phyloP scores from a whole-genome alignment of 2,888 invertebrate genomes.

The Acanthococcus lagerstroemiae region DNA sequence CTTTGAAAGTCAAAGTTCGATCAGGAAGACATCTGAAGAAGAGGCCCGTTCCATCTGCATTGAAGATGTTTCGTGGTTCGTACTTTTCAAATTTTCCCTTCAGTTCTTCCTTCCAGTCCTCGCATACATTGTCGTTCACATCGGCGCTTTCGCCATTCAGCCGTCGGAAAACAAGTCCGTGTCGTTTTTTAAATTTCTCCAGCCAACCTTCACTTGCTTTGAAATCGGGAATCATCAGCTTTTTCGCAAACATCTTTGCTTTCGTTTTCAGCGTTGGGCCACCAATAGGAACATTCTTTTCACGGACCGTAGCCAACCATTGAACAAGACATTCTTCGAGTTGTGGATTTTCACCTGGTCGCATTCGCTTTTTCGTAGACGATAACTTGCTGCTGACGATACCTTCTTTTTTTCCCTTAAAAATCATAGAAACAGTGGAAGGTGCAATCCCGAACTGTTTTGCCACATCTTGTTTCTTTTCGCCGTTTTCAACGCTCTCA shows the following conservation, averaged over 20 bases:
- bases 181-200: constrained; percentile 34
- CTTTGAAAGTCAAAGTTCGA: constrained; percentile 37
- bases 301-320: too few relatives aligned
- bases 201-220: constrained; percentile 36
- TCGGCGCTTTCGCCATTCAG: constrained; percentile 35
- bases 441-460: too few relatives aligned
- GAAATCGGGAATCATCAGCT: constrained; percentile 32
- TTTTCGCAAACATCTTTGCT: constrained; percentile 33
- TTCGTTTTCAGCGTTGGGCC: constrained; percentile 33
- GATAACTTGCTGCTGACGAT: too few relatives aligned
- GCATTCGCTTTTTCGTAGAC: too few relatives aligned
- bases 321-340: too few relatives aligned
- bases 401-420: too few relatives aligned
- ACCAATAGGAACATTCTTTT: too few relatives aligned
- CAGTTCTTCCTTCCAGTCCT: constrained; percentile 33
- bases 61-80: constrained; percentile 37
- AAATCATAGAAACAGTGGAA: too few relatives aligned
- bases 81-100: constrained; percentile 35
- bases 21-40: constrained; percentile 38
- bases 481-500: too few relatives aligned
- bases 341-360: too few relatives aligned
- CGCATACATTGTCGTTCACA: constrained; percentile 30
- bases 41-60: constrained; percentile 38
- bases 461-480: too few relatives aligned
- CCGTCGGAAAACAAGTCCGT: constrained; percentile 36